phyloP scores from a whole-genome alignment of 2,797 vertebrate genomes.

The Adrianichthys oophorus region DNA sequence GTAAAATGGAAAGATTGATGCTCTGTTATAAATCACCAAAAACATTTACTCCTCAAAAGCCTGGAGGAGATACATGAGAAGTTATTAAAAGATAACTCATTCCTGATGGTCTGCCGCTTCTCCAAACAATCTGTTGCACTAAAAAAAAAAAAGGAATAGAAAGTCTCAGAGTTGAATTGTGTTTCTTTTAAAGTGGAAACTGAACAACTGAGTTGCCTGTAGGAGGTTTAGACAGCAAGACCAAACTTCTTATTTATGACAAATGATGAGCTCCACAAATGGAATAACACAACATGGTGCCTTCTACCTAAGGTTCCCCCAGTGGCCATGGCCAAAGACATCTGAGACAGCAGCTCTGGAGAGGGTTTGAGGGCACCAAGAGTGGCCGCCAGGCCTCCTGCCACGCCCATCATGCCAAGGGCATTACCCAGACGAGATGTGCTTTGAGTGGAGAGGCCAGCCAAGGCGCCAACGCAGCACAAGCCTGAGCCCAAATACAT shows the following conservation, averaged over 20 bases:
- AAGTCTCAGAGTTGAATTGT: conserved; percentile 1
- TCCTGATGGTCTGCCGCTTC: conserved; percentile 31
- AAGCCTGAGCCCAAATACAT: conserved; percentile 78
- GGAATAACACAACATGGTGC: neutral
- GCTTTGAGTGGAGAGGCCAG: conserved; percentile 74
- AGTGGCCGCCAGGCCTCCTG: conserved; percentile 74
- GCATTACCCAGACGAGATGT: conserved; percentile 77
- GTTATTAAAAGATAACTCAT: conserved; percentile 29
- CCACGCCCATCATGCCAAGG: conserved; percentile 77
- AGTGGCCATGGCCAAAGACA: conserved; percentile 78
- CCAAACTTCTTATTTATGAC: neutral
- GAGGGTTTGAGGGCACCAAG: conserved; percentile 76
- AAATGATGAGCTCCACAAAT: no score
- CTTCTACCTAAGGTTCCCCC: conserved; percentile 71
- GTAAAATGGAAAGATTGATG: conserved; percentile 56
- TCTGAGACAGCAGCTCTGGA: conserved; percentile 76
- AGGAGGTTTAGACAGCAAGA: neutral
- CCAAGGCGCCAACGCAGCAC: conserved; percentile 78
- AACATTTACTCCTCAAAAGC: conserved; percentile 29
- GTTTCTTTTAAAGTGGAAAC: conserved; percentile 18
- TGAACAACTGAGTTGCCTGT: conserved; percentile 5
- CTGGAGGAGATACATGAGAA: conserved; percentile 24
- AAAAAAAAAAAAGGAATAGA: conserved; percentile 2
- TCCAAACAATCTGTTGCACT: conserved; percentile 41
- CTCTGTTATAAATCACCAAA: conserved; percentile 44